These are phyloP conservation scores for Isurus oxyrinchus DNA, from an alignment of 2,113 vertebrate genomes.

Conservation along the genomic window DNA sequence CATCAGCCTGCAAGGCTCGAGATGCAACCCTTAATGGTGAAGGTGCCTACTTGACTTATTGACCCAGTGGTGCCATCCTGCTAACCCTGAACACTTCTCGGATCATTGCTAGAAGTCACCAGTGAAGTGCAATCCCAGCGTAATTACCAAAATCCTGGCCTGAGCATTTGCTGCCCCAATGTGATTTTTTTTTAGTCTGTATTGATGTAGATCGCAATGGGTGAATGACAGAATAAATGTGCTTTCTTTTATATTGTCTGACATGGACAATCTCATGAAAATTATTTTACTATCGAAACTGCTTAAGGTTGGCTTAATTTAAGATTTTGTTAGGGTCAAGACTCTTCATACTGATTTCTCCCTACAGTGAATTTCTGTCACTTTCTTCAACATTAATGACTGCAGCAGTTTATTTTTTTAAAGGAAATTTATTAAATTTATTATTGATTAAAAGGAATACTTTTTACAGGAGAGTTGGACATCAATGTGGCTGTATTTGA, in stretches of 20 bases:
- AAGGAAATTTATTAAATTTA: no score
- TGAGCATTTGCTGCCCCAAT: no score
- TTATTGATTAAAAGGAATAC: no score
- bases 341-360: background rate
- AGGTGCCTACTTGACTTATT: no score
- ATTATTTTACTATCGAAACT: background rate
- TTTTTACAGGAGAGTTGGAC: background rate
- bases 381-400: background rate
- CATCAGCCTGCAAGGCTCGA: no score
- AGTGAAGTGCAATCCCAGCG: background rate
- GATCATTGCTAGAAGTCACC: no score
- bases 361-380: background rate
- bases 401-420: background rate
- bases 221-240: background rate
- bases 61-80: no score
- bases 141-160: background rate
- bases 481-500: background rate
- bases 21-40: no score
- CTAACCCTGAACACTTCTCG: no score
- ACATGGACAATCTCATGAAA: background rate
- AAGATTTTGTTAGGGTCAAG: background rate
- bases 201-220: background rate
- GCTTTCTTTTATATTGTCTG: background rate
- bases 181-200: background rate
- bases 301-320: background rate